Evolutionary conservation across 2,797 vertebrate genomes (phyloP), one percentile per base, ranked within the genome.

Genomic region (Arnoldichthys spilopterus): DNA sequence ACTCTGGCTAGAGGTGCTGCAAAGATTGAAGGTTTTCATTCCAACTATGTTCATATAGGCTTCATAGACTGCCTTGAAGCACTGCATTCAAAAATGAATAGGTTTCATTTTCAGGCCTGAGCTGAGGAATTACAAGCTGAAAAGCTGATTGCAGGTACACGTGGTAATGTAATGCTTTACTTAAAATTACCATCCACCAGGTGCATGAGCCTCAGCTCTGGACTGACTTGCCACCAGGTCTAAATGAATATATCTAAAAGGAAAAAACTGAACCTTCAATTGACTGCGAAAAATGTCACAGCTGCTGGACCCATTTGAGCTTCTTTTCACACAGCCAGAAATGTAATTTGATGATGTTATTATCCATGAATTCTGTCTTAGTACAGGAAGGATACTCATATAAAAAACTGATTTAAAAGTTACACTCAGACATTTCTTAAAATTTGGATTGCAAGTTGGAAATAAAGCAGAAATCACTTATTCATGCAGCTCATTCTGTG

Each of bases 1-100:
- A 63, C 53, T 67, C 20, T 9, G 34, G 58, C 62, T 63, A 61
- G 16, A 73, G 40, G 71, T 61, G 71, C 54, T 61, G 71, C 54
- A 61, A 47, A 73, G 71, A 73, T 61, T 73, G 71, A 74, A 62
- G 20, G 72, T 24, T 47, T 74, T 62, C 40, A 74, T 74, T 72
- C 69, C 13, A 16, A 34, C 69, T 72, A 8, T 32, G 26, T 49
- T 26, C 26, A 32, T 34, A 16, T 47, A 49, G 56, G 54, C 28
- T 59, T 73, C 47, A 45, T 45, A 73, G 71, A 73, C 8, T 37
- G 53, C 54, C 71, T 43, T 13, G 22, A 73, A 61, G 71, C 54
- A 9, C 34, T 13, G 7, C 8, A 1, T 45, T 59, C n/a, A 72
- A 59, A 58, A 70, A 64, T n/a, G 49, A 70, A 70, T 32, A 15